Percentiles rank a stretch among this genome's conserved stretches.
These are phyloP conservation scores for Linnaemya tessellans DNA, from an alignment of 2,888 invertebrate species.

Conservation along the genomic window DNA sequence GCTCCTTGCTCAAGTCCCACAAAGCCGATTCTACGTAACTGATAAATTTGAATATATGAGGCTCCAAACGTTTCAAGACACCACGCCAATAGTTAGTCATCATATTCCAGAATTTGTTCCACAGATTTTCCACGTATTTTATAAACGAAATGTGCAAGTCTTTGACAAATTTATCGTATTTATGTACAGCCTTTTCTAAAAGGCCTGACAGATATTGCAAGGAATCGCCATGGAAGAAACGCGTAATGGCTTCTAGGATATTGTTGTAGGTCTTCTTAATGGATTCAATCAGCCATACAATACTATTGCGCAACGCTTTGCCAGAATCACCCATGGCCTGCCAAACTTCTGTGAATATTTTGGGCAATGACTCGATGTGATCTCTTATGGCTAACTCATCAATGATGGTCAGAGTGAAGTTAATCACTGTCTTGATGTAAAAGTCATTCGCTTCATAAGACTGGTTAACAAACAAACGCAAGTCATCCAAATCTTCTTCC, in stretches of 20 bases:
- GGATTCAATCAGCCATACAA: slow-evolving; percentile 87
- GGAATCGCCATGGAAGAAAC: slow-evolving; percentile 89
- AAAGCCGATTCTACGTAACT: slow-evolving; percentile 90
- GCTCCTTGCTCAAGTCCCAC: slow-evolving; percentile 89
- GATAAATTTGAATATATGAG: slow-evolving; percentile 89
- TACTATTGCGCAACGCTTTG: slow-evolving; percentile 89
- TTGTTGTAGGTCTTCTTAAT: slow-evolving; percentile 89
- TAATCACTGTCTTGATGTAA: slow-evolving; percentile 90
- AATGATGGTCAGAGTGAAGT: slow-evolving; percentile 87
- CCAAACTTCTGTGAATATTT: slow-evolving; percentile 92
- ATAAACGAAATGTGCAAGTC: slow-evolving; percentile 88
- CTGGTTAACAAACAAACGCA: slow-evolving; percentile 88
- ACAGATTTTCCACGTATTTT: slow-evolving; percentile 89
- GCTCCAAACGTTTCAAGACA: slow-evolving; percentile 89
- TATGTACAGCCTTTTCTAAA: slow-evolving; percentile 88
- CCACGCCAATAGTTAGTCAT: slow-evolving; percentile 89
- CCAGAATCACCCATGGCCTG: slow-evolving; percentile 94
- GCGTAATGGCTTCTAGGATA: slow-evolving; percentile 87
- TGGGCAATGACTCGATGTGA: slow-evolving; percentile 91
- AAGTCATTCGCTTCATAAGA: slow-evolving; percentile 93
- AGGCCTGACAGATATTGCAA: slow-evolving; percentile 88
- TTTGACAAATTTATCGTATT: slow-evolving; percentile 91
- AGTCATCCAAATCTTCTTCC: slow-evolving; percentile 85
- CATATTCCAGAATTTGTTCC: slow-evolving; percentile 87
- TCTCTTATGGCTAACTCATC: slow-evolving; percentile 91